These are phyloP conservation scores for Laterallus jamaicensis DNA, from an alignment of 2,113 vertebrate genomes.

Conservation along the genomic window DNA sequence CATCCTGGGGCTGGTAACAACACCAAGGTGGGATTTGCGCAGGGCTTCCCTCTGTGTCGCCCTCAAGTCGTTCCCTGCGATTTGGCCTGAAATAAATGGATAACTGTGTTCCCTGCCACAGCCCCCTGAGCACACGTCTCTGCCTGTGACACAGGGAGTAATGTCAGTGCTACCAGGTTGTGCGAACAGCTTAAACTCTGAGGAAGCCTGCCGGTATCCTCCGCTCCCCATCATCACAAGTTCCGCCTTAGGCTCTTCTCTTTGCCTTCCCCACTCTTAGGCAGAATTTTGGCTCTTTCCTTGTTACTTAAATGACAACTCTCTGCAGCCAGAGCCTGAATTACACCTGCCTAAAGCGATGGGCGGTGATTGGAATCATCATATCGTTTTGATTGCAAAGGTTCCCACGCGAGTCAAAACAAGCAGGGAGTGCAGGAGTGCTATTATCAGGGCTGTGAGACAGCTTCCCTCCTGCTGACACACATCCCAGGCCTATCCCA, in stretches of 20 bases:
- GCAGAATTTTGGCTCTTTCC: slow-evolving; percentile 33
- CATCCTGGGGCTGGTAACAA: not conserved
- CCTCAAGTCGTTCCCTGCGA: not conserved
- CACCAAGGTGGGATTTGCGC: not conserved
- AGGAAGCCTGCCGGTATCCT: not conserved
- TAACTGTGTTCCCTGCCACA: not conserved
- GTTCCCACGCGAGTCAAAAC: slow-evolving; percentile 29
- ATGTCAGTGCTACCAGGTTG: not conserved
- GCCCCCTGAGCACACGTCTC: not conserved
- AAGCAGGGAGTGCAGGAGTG: not conserved
- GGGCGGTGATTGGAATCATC: not conserved
- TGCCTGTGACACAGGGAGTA: not conserved
- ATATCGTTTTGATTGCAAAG: slow-evolving; percentile 27
- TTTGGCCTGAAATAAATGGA: not conserved
- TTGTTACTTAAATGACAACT: slow-evolving; percentile 50
- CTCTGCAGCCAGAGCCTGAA: slow-evolving; percentile 47
- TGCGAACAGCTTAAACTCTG: not conserved
- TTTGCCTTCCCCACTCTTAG: not conserved
- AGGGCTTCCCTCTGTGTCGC: not conserved
- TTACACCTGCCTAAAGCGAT: slow-evolving; percentile 55
- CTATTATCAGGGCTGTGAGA: not conserved
- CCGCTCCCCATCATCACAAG: not conserved
- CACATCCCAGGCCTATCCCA: not conserved
- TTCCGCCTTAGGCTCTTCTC: slow-evolving; percentile 31
- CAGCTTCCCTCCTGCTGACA: not conserved